Evolutionary conservation across 2,113 vertebrate species (phyloP), one percentile per base, ranked within the genome.

Genomic region (Crypturellus undulatus): DNA sequence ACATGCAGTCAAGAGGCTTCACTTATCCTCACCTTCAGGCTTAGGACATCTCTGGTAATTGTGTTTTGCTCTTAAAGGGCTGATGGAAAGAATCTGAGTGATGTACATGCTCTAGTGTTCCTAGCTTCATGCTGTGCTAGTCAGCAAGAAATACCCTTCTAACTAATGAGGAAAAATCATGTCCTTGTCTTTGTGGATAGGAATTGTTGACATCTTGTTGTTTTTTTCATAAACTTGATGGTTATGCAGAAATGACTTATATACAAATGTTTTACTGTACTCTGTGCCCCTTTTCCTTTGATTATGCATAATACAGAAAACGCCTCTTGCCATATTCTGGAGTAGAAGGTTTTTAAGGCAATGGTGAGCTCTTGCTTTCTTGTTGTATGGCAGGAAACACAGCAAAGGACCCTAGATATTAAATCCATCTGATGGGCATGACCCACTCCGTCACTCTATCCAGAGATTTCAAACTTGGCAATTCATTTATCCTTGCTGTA

Each of bases 371-470:
- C 54, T 71, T 63, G 15, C 30, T 88, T 86, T 25, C 8, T 15
- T 20, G 20, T 14, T 63, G 34, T 63, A 36, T 24, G 24, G 22
- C 2, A 7, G 28, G 43, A 76, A 32, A 60, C 2, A 5, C 15
- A 79, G 32, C 12, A 47, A 64, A 63, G 28, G 49, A 47, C 18
- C 47, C 18, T 9, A 87, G 38, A 34, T 7, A 24, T 13, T 54
- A 26, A 21, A 63, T 22, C 32, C 25, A 32, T 32, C 51, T 54
- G 21, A 86, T 73, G 10, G 40, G n/a, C 2, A 19, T 36, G 18
- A 51, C 8, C 15, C 14, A 7, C 0, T 0, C 19, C 17, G 34
- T 60, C 14, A 8, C 0, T 0, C 19, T 25, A 32, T 56, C 26
- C 26, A 51, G 64, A 21, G n/a, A 45, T 88, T 93, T 90, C 60